A percentile compares a stretch with the other conserved stretches of the same genome.
These are phyloP conservation scores for Hafferia zeledoni DNA, from an alignment of 2,797 vertebrate species.

Conservation along the genomic window DNA sequence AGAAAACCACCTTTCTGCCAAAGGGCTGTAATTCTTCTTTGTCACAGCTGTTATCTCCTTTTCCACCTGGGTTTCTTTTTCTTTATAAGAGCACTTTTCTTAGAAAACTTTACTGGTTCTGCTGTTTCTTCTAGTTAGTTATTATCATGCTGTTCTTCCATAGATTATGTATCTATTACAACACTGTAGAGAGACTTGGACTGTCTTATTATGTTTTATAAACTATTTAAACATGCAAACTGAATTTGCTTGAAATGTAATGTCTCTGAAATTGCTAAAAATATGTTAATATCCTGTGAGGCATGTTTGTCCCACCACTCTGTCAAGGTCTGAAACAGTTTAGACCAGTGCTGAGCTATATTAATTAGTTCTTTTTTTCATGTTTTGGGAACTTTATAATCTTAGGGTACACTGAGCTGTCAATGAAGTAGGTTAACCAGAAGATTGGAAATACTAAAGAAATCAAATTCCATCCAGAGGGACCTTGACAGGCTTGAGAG, in stretches of 20 bases:
- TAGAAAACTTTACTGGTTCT: not conserved
- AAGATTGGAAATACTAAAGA: not conserved
- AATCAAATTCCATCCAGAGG: not conserved
- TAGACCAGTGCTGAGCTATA: not conserved
- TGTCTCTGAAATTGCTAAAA: not conserved
- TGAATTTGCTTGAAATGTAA: not conserved
- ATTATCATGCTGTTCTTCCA: not conserved
- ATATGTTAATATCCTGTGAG: not conserved
- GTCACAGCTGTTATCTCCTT: not conserved
- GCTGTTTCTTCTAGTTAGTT: not conserved
- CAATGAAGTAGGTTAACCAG: not conserved
- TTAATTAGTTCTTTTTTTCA: not conserved
- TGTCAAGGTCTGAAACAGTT: not conserved
- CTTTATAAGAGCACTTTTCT: not conserved
- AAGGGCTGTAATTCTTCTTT: conserved; percentile 2
- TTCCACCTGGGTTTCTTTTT: not conserved
- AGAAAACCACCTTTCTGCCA: not conserved
- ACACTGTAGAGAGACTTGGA: not conserved
- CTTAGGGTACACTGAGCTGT: not conserved
- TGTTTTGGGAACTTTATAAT: not conserved
- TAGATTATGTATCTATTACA: not conserved
- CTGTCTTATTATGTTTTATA: not conserved
- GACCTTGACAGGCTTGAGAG: not conserved
- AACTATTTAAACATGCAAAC: not conserved
- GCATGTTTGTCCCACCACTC: not conserved